Conservation (phyloP, 2,797 vertebrate species). For the Argya squamiceps region DNA sequence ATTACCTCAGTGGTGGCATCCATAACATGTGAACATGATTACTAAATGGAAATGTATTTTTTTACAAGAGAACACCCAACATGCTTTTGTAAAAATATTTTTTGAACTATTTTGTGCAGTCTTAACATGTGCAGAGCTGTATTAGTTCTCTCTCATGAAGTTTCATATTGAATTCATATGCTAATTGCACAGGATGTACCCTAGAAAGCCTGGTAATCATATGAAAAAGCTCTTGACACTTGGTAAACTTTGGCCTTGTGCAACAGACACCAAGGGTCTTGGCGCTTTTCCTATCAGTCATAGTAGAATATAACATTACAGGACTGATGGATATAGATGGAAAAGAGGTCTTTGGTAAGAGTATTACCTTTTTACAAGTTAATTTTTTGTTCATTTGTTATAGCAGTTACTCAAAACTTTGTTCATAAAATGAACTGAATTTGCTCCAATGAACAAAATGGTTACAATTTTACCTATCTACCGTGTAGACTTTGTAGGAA, state of each 20-base stretch:
- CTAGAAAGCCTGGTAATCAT: not conserved
- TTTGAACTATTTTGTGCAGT: not conserved
- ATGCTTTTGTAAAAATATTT: not conserved
- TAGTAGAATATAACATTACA: not conserved
- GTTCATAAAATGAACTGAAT: not conserved
- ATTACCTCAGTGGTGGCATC: not conserved
- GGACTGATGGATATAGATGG: not conserved
- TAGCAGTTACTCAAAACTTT: not conserved
- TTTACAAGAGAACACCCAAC: rapidly evolving
- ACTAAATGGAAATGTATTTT: not conserved
- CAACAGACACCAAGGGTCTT: not conserved
- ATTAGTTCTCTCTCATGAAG: not conserved
- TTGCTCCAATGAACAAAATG: not conserved
- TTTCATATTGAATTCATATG: not conserved
- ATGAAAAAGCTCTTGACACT: not conserved
- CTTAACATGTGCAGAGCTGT: not conserved
- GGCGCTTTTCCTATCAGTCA: not conserved
- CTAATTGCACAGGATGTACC: not conserved
- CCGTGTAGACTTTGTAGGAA: not conserved
- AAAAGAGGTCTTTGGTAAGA: not conserved
- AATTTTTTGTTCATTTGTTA: not conserved
- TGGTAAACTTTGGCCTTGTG: not conserved
- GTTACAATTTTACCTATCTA: not conserved
- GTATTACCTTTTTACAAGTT: not conserved
- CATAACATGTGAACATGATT: not conserved